Conservation (phyloP, 2,797 vertebrate species). For the Channallabes apus region DNA sequence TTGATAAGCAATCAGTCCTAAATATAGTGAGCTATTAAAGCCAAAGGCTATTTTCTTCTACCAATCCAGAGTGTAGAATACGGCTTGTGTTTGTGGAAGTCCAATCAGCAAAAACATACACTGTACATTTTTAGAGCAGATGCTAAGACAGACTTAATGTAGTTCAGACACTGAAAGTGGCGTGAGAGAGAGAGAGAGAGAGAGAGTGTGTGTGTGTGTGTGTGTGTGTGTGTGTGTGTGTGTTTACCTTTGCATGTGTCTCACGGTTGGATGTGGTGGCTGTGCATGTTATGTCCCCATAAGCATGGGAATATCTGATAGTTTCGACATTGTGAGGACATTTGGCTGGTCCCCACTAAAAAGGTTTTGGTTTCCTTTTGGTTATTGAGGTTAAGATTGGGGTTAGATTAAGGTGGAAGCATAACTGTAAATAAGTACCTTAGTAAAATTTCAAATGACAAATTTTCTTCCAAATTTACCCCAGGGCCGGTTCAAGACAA, state of each 20-base stretch:
- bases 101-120: slow-evolving; percentile 38
- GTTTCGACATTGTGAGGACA: background rate
- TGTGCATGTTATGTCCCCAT: background rate
- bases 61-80: slow-evolving; percentile 17
- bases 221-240: background rate
- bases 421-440: background rate
- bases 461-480: too few relatives aligned
- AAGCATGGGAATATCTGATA: background rate
- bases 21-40: slow-evolving; percentile 62
- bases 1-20: slow-evolving; percentile 63
- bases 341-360: background rate
- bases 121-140: slow-evolving; percentile 31
- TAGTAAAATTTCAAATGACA: background rate
- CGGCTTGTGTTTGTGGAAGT: slow-evolving; percentile 22
- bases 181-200: background rate
- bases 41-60: slow-evolving; percentile 56
- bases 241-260: background rate
- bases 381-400: background rate
- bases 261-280: background rate
- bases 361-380: background rate
- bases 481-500: too few relatives aligned
- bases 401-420: background rate
- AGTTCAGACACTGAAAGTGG: slow-evolving; percentile 35
- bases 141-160: slow-evolving; percentile 17
- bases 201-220: background rate